These are phyloP conservation scores for Hemithea aestivaria DNA, from an alignment of 2,888 invertebrate genomes.

Conservation along the genomic window DNA sequence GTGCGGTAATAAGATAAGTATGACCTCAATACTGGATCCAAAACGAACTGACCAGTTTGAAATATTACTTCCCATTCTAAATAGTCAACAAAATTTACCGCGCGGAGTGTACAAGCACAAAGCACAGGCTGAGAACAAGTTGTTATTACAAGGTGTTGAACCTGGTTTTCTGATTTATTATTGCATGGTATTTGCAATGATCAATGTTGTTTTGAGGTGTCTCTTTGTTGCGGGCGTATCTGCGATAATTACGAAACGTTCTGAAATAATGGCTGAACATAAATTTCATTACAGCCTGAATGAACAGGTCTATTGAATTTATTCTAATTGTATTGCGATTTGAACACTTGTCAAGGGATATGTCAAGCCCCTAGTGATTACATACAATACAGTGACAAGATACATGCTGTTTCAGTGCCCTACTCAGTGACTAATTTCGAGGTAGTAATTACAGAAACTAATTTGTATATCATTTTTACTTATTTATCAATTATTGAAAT, in stretches of 20 bases:
- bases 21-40: conserved; percentile 51
- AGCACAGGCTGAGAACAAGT: conserved; percentile 52
- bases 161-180: conserved; percentile 68
- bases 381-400: too few relatives aligned
- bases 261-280: conserved; percentile 34
- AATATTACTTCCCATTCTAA: conserved; percentile 52
- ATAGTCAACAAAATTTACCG: conserved; percentile 54
- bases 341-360: not conserved
- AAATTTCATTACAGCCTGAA: conserved; percentile 27
- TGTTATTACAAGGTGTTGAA: conserved; percentile 70
- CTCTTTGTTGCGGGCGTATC: conserved; percentile 52
- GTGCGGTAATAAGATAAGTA: conserved; percentile 51
- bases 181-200: conserved; percentile 58
- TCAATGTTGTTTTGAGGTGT: conserved; percentile 60
- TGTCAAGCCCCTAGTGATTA: too few relatives aligned
- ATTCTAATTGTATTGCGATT: conserved; percentile 20
- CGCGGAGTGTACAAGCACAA: conserved; percentile 46
- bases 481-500: too few relatives aligned
- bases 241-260: conserved; percentile 46
- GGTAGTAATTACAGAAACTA: too few relatives aligned
- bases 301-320: conserved; percentile 32
- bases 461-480: too few relatives aligned
- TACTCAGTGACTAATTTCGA: too few relatives aligned
- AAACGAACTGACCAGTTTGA: conserved; percentile 49
- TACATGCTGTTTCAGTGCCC: too few relatives aligned